Evolutionary conservation across 2,888 invertebrate genomes (phyloP).

Genomic region (Phymatocera aterrima): DNA sequence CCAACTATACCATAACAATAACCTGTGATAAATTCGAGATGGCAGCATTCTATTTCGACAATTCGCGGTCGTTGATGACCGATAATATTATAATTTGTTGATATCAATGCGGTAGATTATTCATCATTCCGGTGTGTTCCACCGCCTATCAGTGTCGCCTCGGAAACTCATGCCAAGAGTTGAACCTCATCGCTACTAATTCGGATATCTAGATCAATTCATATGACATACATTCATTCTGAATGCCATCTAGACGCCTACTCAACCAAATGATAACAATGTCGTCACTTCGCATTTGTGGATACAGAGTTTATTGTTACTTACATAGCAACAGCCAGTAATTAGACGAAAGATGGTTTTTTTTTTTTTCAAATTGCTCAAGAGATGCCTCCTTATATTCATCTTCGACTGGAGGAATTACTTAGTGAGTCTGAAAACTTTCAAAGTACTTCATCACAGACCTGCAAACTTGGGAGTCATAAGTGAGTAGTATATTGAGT

Average conservation of each 20-base stretch:
- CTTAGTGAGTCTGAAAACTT: not conserved
- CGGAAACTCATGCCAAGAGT: too few species aligned
- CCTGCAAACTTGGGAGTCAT: not conserved
- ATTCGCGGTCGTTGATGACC: not conserved
- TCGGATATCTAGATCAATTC: not conserved
- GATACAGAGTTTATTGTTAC: not conserved
- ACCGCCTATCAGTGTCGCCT: not conserved
- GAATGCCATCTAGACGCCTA: not conserved
- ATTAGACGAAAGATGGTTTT: not conserved
- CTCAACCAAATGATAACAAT: too few species aligned
- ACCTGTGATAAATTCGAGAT: not conserved
- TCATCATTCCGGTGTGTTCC: not conserved
- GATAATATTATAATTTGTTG: too few species aligned
- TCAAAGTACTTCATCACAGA: not conserved
- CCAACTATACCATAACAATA: too few species aligned
- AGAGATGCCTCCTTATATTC: too few species aligned
- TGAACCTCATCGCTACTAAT: too few species aligned
- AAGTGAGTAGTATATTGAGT: not conserved
- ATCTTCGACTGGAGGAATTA: too few species aligned
- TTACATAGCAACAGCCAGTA: not conserved
- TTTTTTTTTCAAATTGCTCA: not conserved
- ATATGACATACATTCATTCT: not conserved
- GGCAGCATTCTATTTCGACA: not conserved
- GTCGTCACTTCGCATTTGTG: not conserved
- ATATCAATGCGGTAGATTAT: not conserved